Conservation (phyloP, 1,140 invertebrate species). For the Monomorium pharaonis region DNA sequence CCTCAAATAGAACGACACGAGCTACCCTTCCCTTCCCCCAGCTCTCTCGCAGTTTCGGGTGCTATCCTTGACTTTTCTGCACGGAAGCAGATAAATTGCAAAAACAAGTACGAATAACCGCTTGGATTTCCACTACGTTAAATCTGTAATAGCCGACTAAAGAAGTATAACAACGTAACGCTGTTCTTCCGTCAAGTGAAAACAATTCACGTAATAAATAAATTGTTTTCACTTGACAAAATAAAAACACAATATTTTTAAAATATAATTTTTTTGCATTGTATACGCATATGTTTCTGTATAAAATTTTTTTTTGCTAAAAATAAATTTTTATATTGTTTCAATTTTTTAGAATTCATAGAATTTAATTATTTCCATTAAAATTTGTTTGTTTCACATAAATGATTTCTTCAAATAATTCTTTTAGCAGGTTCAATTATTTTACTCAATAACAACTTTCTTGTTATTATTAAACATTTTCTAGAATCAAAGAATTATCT, state of each 20-base stretch:
- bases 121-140: background rate
- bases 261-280: background rate
- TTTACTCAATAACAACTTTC: too few species aligned
- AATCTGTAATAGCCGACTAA: slow-evolving; percentile 2
- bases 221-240: background rate
- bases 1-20: slow-evolving; percentile 19
- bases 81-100: background rate
- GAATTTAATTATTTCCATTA: too few species aligned
- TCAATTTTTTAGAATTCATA: background rate
- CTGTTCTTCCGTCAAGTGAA: background rate
- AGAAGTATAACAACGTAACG: background rate
- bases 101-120: slow-evolving; percentile 2
- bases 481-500: too few species aligned
- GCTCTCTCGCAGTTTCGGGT: background rate
- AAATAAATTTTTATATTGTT: background rate
- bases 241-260: background rate
- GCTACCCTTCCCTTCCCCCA: background rate
- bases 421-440: too few species aligned
- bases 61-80: background rate
- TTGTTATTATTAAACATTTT: too few species aligned
- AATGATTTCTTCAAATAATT: too few species aligned
- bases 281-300: background rate
- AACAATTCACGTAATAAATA: background rate
- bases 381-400: too few species aligned
- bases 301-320: background rate